Evolutionary conservation across 2,888 invertebrate genomes (phyloP).

Genomic region (Pomacea canaliculata): DNA sequence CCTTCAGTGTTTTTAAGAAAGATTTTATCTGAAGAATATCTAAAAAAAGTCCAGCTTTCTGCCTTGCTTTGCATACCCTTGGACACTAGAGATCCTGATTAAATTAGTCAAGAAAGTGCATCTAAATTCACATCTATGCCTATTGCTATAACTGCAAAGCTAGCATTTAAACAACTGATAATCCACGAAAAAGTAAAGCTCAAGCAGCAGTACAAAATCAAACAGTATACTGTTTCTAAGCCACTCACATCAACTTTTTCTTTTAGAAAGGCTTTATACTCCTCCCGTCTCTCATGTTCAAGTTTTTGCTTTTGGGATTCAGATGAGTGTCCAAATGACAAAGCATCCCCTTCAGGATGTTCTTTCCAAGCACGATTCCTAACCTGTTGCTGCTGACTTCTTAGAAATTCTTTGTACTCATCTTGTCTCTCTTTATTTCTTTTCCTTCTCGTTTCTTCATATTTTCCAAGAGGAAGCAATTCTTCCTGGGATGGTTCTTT

Average conservation of each 20-base stretch:
- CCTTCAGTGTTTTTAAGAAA: too few relatives aligned
- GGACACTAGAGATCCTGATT: too few relatives aligned
- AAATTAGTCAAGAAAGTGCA: too few relatives aligned
- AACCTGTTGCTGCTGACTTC: neutral
- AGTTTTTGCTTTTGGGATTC: neutral
- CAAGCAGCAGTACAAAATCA: neutral
- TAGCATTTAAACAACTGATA: too few relatives aligned
- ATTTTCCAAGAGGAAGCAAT: constrained; percentile 1
- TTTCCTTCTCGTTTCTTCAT: constrained; percentile 9
- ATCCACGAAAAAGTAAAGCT: too few relatives aligned
- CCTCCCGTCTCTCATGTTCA: neutral
- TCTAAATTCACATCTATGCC: too few relatives aligned
- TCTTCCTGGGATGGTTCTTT: constrained; percentile 14
- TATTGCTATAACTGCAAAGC: too few relatives aligned
- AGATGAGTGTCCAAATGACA: neutral
- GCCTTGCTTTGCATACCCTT: too few relatives aligned
- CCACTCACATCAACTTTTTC: neutral
- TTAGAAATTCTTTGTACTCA: constrained; percentile 14
- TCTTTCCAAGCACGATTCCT: too few relatives aligned
- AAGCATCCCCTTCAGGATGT: too few relatives aligned
- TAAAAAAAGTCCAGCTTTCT: too few relatives aligned
- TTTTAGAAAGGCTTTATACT: neutral
- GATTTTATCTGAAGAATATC: too few relatives aligned
- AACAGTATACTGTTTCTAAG: neutral
- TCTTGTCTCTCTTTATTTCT: constrained; percentile 17